Evolutionary conservation across 92 coral and sea anemone species (phyloP).

Genomic region (Umimayanthus chanpuru): DNA sequence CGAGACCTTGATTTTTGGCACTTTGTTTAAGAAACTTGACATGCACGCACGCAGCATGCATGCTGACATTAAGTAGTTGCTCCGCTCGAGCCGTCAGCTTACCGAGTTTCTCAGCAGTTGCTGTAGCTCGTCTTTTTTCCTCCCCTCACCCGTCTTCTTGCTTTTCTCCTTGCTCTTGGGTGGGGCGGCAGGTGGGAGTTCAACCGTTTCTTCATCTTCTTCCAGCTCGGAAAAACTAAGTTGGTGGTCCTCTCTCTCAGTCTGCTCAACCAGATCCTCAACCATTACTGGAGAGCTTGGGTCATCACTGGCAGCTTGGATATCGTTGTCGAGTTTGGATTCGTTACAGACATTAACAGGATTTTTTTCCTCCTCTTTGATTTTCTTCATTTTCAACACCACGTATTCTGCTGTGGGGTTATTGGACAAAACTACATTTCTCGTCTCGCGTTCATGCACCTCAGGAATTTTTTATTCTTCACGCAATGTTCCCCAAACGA

Average conservation of each 20-base stretch:
- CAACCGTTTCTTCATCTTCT: conserved; percentile 15
- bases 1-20: conserved; percentile 36
- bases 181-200: neutral
- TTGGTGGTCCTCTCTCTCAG: conserved; percentile 13
- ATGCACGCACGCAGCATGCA: conserved; percentile 38
- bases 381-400: conserved; percentile 24
- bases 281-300: neutral
- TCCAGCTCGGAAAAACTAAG: neutral
- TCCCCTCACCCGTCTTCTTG: conserved; percentile 6
- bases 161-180: neutral
- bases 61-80: conserved; percentile 20
- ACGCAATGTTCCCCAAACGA: conserved; percentile 4
- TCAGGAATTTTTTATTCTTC: conserved; percentile 8
- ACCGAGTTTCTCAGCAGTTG: neutral
- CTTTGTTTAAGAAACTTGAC: conserved; percentile 40
- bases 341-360: neutral
- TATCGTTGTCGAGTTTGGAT: neutral
- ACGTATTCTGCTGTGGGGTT: conserved; percentile 27
- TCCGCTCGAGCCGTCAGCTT: conserved; percentile 17
- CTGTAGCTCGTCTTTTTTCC: neutral
- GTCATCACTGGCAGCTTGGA: neutral
- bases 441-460: conserved; percentile 9
- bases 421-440: conserved; percentile 4
- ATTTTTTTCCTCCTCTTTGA: neutral
- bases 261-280: neutral